A percentile compares a stretch with the other conserved stretches of the same genome.
Evolutionary conservation across 1,140 invertebrate genomes (phyloP).

Genomic region (Pectinophora gossypiella): DNA sequence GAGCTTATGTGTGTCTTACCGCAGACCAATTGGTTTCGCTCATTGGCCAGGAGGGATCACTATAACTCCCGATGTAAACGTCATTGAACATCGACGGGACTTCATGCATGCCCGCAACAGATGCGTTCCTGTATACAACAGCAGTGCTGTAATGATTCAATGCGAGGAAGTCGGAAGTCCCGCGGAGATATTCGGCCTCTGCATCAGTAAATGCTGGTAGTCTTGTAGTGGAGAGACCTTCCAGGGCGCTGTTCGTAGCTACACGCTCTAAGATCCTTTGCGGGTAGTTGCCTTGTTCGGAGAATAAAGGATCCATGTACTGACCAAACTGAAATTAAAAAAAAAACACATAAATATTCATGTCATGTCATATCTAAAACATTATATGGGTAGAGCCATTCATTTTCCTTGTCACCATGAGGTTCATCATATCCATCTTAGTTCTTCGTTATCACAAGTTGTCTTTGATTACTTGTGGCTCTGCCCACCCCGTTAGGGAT

Average conservation of each 20-base stretch:
- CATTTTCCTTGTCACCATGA: too few species aligned
- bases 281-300: constrained; percentile 75
- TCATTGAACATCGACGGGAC: constrained; percentile 60
- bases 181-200: constrained; percentile 51
- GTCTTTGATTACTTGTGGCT: too few species aligned
- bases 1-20: too few species aligned
- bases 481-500: too few species aligned
- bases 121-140: constrained; percentile 48
- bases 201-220: constrained; percentile 51
- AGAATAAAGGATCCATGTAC: constrained; percentile 74
- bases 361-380: too few species aligned
- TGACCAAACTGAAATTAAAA: constrained; percentile 64
- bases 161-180: constrained; percentile 64
- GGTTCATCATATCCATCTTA: too few species aligned
- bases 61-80: constrained; percentile 40
- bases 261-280: constrained; percentile 66
- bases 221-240: constrained; percentile 56
- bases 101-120: constrained; percentile 35
- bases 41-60: constrained; percentile 8
- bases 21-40: background rate
- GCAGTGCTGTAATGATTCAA: constrained; percentile 68
- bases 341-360: too few species aligned
- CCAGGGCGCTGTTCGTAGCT: constrained; percentile 57
- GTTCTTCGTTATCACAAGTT: too few species aligned
- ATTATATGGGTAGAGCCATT: background rate